phyloP scores from a whole-genome alignment of 2,113 vertebrate genomes.

The Lota lota region DNA sequence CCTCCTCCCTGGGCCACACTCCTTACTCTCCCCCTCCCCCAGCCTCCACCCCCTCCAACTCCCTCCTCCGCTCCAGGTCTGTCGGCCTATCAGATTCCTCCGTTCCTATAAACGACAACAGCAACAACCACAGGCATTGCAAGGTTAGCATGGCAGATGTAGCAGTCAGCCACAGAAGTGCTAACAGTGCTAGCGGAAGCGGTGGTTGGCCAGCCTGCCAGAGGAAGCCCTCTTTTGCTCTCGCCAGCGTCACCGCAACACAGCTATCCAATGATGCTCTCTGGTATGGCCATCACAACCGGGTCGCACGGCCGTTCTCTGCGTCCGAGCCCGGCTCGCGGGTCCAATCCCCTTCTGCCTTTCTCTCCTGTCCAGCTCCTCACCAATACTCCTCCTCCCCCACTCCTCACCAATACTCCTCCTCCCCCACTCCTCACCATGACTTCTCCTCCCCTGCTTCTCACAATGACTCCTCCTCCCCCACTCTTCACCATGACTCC shows the following conservation, averaged over 20 bases:
- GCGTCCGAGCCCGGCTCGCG: conserved; percentile 77
- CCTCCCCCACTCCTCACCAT: conserved; percentile 24
- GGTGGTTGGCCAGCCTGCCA: not conserved
- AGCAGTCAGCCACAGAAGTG: not conserved
- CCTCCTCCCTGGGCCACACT: conserved; percentile 16
- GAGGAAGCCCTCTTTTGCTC: conserved; percentile 24
- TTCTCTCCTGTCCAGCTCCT: conserved; percentile 68
- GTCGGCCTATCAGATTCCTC: not conserved
- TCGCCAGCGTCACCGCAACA: conserved; percentile 4
- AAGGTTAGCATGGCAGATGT: not conserved
- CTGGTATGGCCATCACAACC: conserved; percentile 56
- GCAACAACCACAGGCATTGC: conserved; percentile 48
- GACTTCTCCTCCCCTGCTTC: too few species aligned
- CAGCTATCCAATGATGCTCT: conserved; percentile 38
- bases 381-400: too few species aligned
- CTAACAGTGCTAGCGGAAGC: not conserved
- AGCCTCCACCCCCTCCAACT: conserved; percentile 10
- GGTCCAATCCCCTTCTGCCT: conserved; percentile 69
- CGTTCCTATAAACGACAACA: conserved; percentile 56
- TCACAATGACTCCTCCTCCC: conserved; percentile 31
- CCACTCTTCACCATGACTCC: conserved; percentile 35
- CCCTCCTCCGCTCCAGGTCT: conserved; percentile 28
- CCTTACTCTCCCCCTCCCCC: not conserved
- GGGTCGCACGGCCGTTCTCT: conserved; percentile 68
- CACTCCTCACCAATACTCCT: conserved; percentile 27